Conservation (phyloP, 64 coral and sea anemone species). For the Cladopsammia gracilis region DNA sequence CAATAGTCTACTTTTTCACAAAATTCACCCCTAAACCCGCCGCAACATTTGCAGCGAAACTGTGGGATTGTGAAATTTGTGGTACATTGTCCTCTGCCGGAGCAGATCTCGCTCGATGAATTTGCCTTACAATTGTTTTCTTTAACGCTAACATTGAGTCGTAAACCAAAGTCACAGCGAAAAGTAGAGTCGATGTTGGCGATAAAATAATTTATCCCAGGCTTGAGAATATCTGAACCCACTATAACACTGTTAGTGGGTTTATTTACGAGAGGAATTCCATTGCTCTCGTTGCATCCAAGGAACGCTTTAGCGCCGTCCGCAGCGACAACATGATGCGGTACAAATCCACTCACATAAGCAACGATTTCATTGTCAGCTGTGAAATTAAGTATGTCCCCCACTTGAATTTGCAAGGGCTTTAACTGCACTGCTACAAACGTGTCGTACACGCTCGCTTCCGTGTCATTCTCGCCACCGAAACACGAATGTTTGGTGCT, state of each 20-base stretch:
- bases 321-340: conserved; percentile 68
- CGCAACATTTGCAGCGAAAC: conserved; percentile 91
- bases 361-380: conserved; percentile 82
- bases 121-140: conserved; percentile 55
- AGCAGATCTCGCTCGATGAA: conserved; percentile 53
- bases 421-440: conserved; percentile 94
- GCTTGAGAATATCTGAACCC: conserved; percentile 57
- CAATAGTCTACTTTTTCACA: conserved; percentile 97
- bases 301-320: conserved; percentile 69
- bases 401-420: conserved; percentile 92
- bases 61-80: conserved; percentile 84
- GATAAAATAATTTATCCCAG: conserved; percentile 94
- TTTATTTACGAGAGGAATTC: conserved; percentile 76
- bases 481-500: conserved; percentile 91
- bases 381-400: conserved; percentile 92
- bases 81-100: conserved; percentile 72
- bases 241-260: conserved; percentile 68
- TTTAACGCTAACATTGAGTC: conserved; percentile 87
- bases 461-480: conserved; percentile 69
- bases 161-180: conserved; percentile 82
- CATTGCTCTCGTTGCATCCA: conserved; percentile 80
- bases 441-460: conserved; percentile 58
- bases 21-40: conserved; percentile 90
- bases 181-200: conserved; percentile 74
- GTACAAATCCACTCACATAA: conserved; percentile 81